Base-by-base conservation (phyloP, 2,888 invertebrate species). In the Synergus itoensis region DNA sequence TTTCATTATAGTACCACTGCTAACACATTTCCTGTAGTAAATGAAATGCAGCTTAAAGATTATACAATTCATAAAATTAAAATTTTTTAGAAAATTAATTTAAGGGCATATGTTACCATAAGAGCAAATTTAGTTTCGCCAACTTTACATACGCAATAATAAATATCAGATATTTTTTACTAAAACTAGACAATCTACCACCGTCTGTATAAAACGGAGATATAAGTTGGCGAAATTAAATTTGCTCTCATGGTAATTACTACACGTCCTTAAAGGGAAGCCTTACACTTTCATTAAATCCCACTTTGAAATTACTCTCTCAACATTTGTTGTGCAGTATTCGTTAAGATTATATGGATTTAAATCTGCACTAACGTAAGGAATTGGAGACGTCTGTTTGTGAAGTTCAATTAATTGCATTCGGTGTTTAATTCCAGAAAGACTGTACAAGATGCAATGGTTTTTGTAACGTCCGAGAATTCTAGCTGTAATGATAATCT, bases 311-410 rank as follows among this genome's bases (percentile, higher is more conserved):
- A 92, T 67, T 21, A 76, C 80, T 83, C 88, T 86, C 41, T 88
- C 84, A 18, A 84, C 84, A 79, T 86, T 85, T 28, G 86, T 65
- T 21, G 89, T 88, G 63, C 90, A 91, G 85, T 87, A 90, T 77
- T 84, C 82, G 79, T 89, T 88, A 14, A 36, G 1, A 80, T 89
- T 83, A n/a, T 80, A 79, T 3, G 84, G 82, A 83, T 87, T 86
- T 48, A 91, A 84, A 85, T 91, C 91, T 76, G 86, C 88, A 73
- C 91, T 89, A 69, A 89, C 81, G 79, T 87, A 90, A 28, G 91
- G 90, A 63, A 84, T 5, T 16, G 84, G 82, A n/a, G 90, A 90
- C 16, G 62, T 3, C 79, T 87, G 81, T 16, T 76, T 79, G 16
- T 89, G 82, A 65, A 89, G 79, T 85, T 88, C 82, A 4, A 85